Evolutionary conservation across 2,888 invertebrate species (phyloP).

Genomic region (Spodoptera littoralis): DNA sequence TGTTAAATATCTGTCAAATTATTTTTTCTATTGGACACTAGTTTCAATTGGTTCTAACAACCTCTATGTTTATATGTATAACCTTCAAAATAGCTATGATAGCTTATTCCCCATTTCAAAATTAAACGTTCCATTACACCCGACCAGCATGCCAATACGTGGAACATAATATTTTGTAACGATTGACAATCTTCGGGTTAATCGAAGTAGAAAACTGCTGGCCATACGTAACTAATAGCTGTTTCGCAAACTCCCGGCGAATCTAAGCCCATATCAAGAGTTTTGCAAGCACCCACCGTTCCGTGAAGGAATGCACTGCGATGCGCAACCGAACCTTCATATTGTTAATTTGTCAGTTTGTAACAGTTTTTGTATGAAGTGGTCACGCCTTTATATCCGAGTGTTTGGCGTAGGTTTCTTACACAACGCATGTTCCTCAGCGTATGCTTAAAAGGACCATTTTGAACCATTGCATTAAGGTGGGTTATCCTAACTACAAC

Average conservation of each 20-base stretch:
- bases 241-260: constrained; percentile 65
- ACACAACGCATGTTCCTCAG: too few species aligned
- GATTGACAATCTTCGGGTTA: constrained; percentile 48
- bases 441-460: too few species aligned
- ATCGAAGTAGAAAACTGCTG: constrained; percentile 67
- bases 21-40: too few species aligned
- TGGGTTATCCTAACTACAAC: too few species aligned
- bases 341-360: constrained; percentile 50
- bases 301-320: constrained; percentile 78
- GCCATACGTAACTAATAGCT: constrained; percentile 65
- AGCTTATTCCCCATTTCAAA: constrained; percentile 25
- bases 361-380: constrained; percentile 39
- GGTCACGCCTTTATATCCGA: constrained; percentile 8
- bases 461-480: too few species aligned
- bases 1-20: too few species aligned
- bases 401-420: too few species aligned
- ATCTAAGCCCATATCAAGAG: constrained; percentile 71
- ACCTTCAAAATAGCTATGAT: background rate
- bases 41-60: background rate
- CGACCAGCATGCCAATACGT: constrained; percentile 9
- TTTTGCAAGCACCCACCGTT: constrained; percentile 75
- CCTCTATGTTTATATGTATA: constrained; percentile 1
- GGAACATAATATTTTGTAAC: constrained; percentile 41
- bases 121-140: constrained; percentile 22
- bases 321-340: constrained; percentile 60